Base-by-base conservation (phyloP, 2,888 invertebrate species). In the Phortica magna region DNA sequence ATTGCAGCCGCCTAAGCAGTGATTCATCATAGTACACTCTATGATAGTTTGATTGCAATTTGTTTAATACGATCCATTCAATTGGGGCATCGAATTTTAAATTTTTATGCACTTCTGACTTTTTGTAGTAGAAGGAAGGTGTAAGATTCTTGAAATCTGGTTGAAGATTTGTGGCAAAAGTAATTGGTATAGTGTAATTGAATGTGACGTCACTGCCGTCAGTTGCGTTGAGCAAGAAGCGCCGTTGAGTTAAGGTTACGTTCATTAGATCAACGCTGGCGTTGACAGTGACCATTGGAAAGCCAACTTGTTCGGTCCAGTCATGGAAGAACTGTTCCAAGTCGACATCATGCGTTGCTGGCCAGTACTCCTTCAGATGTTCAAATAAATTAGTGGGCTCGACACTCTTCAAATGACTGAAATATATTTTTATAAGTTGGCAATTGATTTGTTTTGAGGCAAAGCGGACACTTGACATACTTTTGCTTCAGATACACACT, bases 251-350 rank as follows among this genome's bases (percentile, higher is more conserved):
- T 0, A 91, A 55, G 0, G 9, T 75, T 2, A 87, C 77, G 0
- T 31, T 61, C 0, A 53, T 65, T 0, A 80, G 75, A 3, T 82
- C 77, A 3, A 55, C 5, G 0, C 39, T 72, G 0, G 80, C 42
- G 1, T 73, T 83, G 0, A 95, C 94, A 0, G 89, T 93, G 0
- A 96, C 89, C 1, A 95, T 92, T 0, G 95, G 96, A 83, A 94
- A 95, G 0, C 95, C 95, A 9, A 93, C 91, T 83, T 95, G 93
- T 65, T 93, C 93, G 12, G 95, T 94, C 95, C 95, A 96, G 5
- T 94, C 94, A 78, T 92, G 91, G n/a, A 91, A 84, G 19, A 91
- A 88, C 14, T 82, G 67, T 53, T 82, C 76, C 39, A 90, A 79
- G 31, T 93, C 84, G 0, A 93, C 90, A 0, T 76, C 39, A 0